A percentile compares a stretch with the other conserved stretches of the same genome.
Evolutionary conservation across 2,797 vertebrate species (phyloP).

Genomic region (Anguilla anguilla): DNA sequence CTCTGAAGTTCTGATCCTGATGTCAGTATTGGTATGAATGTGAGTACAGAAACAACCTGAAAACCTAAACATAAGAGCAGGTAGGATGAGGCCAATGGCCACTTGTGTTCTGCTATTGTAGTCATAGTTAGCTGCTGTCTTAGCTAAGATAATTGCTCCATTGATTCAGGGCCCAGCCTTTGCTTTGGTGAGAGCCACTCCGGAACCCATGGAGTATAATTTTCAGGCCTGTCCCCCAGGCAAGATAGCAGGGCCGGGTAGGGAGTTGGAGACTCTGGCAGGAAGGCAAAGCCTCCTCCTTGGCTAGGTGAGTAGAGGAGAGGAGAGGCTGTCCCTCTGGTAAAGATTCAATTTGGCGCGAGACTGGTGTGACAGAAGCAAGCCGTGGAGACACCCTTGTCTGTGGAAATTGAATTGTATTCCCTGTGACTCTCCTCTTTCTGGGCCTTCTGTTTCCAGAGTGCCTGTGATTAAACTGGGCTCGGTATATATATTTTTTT

Average conservation of each 20-base stretch:
- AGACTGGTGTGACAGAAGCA: constrained; percentile 23
- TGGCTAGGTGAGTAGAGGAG: background rate
- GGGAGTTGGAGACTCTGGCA: background rate
- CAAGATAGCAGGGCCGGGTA: background rate
- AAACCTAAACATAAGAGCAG: background rate
- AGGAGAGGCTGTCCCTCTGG: background rate
- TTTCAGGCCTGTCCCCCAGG: background rate
- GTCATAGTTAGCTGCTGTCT: background rate
- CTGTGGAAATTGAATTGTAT: constrained; percentile 33
- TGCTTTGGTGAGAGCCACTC: background rate
- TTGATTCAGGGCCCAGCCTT: background rate
- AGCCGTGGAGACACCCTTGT: constrained; percentile 9
- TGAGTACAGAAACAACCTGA: background rate
- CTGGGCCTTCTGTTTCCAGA: background rate
- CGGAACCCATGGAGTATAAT: background rate
- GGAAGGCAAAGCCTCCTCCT: constrained; percentile 12
- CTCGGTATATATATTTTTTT: background rate
- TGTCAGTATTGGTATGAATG: background rate
- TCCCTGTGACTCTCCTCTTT: constrained; percentile 25
- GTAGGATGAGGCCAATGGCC: background rate
- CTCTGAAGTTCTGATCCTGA: background rate
- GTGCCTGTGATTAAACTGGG: constrained; percentile 1
- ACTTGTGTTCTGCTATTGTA: background rate
- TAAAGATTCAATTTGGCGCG: constrained; percentile 33
- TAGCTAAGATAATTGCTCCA: background rate